Evolutionary conservation across 2,888 invertebrate genomes (phyloP).

Genomic region (Aphelenchoides bicaudatus): DNA sequence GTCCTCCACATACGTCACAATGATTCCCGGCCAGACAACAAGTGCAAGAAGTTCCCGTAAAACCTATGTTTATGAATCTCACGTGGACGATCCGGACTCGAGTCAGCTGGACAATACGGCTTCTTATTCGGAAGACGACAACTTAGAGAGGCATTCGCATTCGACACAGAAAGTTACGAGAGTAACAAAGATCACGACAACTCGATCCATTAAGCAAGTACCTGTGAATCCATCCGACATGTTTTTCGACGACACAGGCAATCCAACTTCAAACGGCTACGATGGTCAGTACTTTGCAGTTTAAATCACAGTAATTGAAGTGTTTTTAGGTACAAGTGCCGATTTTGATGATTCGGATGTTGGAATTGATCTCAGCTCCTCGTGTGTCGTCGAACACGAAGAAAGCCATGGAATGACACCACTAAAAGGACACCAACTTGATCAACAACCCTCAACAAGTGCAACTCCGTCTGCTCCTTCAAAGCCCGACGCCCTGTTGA

Average conservation of each 20-base stretch:
- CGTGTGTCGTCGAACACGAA: constrained; percentile 36
- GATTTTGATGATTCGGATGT: constrained; percentile 25
- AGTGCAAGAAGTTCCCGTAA: constrained; percentile 53
- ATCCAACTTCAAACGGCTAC: constrained; percentile 36
- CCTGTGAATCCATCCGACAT: constrained; percentile 55
- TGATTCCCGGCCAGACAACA: constrained; percentile 49
- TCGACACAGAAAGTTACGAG: constrained; percentile 56
- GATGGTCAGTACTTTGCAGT: constrained; percentile 27
- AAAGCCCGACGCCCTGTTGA: constrained; percentile 11
- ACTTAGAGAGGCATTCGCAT: constrained; percentile 35
- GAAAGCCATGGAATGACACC: constrained; percentile 17
- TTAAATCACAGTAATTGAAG: background rate
- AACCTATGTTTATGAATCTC: constrained; percentile 54
- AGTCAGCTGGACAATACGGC: constrained; percentile 21
- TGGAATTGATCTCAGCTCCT: constrained; percentile 37
- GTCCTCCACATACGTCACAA: constrained; percentile 57
- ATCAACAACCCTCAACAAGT: background rate
- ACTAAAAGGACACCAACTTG: too few relatives aligned
- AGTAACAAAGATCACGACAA: constrained; percentile 60
- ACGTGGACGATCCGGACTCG: constrained; percentile 35
- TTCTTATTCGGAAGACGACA: constrained; percentile 21
- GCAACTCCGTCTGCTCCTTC: constrained; percentile 7
- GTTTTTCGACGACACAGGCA: constrained; percentile 54
- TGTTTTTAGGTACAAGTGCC: constrained; percentile 8
- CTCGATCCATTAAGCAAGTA: constrained; percentile 56